Evolutionary conservation across 2,797 vertebrate genomes (phyloP).

Genomic region (Echiichthys vipera): DNA sequence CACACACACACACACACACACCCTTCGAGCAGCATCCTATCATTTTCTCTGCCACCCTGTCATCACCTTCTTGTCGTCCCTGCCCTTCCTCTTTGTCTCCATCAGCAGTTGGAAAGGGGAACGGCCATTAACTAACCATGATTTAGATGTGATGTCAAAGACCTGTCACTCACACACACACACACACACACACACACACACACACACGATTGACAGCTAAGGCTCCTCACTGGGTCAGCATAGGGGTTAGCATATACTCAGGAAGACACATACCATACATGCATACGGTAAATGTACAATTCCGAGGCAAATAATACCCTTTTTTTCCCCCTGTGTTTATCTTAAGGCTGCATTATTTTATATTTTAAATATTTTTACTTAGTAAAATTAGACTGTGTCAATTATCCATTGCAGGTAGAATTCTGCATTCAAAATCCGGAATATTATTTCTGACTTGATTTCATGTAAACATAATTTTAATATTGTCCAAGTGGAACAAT

Average conservation of each 20-base stretch:
- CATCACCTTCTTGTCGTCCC: constrained; percentile 57
- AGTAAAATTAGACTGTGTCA: neutral
- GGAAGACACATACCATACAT: constrained; percentile 5
- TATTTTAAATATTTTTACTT: too few species aligned
- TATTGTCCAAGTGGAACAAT: neutral
- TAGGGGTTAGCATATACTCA: constrained; percentile 18
- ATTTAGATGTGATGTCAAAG: constrained; percentile 59
- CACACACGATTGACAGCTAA: constrained; percentile 54
- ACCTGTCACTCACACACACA: constrained; percentile 43
- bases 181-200: constrained; percentile 8
- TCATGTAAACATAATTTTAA: neutral
- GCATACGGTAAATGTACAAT: neutral
- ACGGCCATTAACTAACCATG: constrained; percentile 56
- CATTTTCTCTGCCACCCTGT: constrained; percentile 35
- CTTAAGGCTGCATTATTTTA: neutral
- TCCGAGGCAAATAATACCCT: neutral
- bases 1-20: neutral
- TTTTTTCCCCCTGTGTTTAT: neutral
- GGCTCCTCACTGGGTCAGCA: constrained; percentile 31
- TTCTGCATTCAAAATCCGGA: constrained; percentile 1
- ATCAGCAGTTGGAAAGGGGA: constrained; percentile 44
- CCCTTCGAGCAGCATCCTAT: constrained; percentile 39
- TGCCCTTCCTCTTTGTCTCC: constrained; percentile 62
- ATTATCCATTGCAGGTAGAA: neutral
- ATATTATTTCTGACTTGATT: neutral